These are phyloP conservation scores for Lissonota sp. DNA, from an alignment of 2,888 invertebrate genomes.

Conservation along the genomic window DNA sequence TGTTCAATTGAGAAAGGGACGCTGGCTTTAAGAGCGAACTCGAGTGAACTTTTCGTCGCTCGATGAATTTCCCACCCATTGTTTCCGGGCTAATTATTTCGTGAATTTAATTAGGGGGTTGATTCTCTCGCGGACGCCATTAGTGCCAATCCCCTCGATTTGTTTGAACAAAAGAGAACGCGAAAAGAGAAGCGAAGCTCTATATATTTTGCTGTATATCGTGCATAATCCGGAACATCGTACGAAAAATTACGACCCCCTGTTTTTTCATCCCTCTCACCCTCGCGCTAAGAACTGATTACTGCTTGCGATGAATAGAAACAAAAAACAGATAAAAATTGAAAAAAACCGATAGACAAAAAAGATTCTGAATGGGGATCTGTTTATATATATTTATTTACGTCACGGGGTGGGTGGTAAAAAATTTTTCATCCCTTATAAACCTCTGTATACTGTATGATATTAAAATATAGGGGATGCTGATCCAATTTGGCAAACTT, in stretches of 20 bases:
- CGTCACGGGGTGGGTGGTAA: too few relatives aligned
- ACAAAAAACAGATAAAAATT: constrained; percentile 1
- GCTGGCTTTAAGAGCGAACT: neutral
- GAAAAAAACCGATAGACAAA: neutral
- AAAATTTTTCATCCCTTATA: too few relatives aligned
- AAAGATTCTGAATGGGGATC: neutral
- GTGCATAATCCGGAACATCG: constrained; percentile 3
- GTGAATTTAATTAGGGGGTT: constrained; percentile 65
- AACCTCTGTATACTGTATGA: too few relatives aligned
- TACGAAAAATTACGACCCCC: constrained; percentile 16
- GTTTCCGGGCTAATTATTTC: constrained; percentile 65
- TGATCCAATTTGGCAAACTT: too few relatives aligned
- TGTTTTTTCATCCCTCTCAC: neutral
- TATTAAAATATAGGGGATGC: too few relatives aligned
- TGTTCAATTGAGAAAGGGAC: too few relatives aligned
- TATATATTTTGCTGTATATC: neutral
- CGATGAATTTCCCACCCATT: constrained; percentile 55
- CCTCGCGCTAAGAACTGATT: constrained; percentile 8
- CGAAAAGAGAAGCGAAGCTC: neutral
- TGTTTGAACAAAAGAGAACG: neutral
- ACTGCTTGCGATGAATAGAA: neutral
- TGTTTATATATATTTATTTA: too few relatives aligned
- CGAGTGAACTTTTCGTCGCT: constrained; percentile 27
- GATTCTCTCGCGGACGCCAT: neutral
- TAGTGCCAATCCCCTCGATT: neutral